Evolutionary conservation across 1,140 invertebrate species (phyloP).

Genomic region (Reticulitermes speratus): DNA sequence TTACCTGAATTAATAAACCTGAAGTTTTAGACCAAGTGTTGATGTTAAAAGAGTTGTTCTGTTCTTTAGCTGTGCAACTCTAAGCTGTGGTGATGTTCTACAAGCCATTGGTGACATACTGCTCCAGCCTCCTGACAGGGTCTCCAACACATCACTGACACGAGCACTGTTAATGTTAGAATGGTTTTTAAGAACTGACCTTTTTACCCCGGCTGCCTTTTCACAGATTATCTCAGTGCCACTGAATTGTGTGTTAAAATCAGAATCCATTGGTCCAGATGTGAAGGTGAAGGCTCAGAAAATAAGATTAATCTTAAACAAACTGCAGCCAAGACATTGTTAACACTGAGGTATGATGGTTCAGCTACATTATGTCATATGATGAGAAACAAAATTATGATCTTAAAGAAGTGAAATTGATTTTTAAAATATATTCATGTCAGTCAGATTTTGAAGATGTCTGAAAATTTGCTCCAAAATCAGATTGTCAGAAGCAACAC

Average conservation of each 20-base stretch:
- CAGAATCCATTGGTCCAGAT: not conserved
- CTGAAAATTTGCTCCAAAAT: too few relatives aligned
- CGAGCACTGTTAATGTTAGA: slow-evolving; percentile 32
- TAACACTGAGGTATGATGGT: not conserved
- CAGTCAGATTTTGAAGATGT: too few relatives aligned
- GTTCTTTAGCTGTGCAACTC: not conserved
- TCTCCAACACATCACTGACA: not conserved
- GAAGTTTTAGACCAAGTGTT: not conserved
- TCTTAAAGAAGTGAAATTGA: too few relatives aligned
- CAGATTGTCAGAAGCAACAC: too few relatives aligned
- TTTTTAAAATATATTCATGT: too few relatives aligned
- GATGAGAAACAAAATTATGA: too few relatives aligned
- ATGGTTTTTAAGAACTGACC: slow-evolving; percentile 33
- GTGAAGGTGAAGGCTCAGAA: slow-evolving; percentile 31
- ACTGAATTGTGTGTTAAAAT: not conserved
- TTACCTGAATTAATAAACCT: too few relatives aligned
- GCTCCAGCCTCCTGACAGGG: not conserved
- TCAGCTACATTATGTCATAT: too few relatives aligned
- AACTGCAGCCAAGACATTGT: not conserved
- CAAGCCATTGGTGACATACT: not conserved
- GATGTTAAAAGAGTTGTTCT: not conserved
- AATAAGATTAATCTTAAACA: slow-evolving; percentile 31
- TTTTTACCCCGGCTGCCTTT: not conserved
- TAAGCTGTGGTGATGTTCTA: slow-evolving; percentile 17
- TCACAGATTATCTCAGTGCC: not conserved